Conservation (phyloP, 2,888 invertebrate genomes). For the Stictocephala bisonia region DNA sequence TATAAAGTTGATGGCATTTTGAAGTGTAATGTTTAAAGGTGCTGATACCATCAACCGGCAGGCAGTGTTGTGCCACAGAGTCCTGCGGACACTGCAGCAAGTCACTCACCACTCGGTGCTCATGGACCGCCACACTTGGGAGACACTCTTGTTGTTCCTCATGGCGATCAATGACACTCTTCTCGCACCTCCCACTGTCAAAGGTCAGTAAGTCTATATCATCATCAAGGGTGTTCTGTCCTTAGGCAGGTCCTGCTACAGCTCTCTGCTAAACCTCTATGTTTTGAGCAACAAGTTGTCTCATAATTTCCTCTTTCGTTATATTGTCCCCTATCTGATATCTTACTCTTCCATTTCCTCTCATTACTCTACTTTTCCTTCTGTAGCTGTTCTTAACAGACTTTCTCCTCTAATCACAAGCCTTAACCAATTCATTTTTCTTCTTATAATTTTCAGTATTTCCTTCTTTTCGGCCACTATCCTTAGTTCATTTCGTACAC, state of each 20-base stretch:
- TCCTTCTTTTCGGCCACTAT: no score
- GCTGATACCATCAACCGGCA: conserved; percentile 92
- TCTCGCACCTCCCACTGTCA: conserved; percentile 90
- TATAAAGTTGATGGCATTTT: no score
- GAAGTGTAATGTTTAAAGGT: no score
- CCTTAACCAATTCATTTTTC: no score
- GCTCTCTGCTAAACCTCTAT: no score
- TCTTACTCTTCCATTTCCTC: background rate
- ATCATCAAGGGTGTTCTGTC: no score
- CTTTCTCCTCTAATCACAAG: no score
- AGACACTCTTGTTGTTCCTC: conserved; percentile 85
- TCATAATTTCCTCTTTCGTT: conserved; percentile 7
- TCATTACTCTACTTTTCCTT: no score
- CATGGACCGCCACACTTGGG: conserved; percentile 91
- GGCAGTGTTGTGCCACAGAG: conserved; percentile 92
- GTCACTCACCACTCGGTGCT: conserved; percentile 79
- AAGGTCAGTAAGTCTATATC: conserved; percentile 67
- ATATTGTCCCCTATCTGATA: background rate
- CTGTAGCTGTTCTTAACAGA: no score
- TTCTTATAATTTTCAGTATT: no score
- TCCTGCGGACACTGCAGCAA: conserved; percentile 85
- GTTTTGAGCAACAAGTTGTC: background rate
- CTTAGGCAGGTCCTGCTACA: no score
- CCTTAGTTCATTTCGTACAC: no score
- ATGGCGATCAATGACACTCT: conserved; percentile 92